Evolutionary conservation across 2,113 vertebrate genomes (phyloP).

Genomic region (Callipepla squamata): DNA sequence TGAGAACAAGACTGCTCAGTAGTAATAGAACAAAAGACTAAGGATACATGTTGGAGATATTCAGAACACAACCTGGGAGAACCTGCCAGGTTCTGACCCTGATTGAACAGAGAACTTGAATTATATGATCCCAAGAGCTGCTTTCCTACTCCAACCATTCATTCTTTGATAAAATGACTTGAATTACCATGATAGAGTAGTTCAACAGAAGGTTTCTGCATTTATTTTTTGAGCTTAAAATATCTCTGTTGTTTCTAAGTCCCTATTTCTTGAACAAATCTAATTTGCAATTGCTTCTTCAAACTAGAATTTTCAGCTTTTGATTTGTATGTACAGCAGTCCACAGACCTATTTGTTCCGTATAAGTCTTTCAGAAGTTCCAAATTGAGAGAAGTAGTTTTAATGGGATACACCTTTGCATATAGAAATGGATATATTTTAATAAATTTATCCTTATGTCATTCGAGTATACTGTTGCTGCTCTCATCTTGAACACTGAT

Average conservation of each 20-base stretch:
- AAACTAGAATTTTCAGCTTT: background rate
- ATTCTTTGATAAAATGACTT: background rate
- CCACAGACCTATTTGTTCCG: background rate
- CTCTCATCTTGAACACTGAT: slow-evolving; percentile 1
- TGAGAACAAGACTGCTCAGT: background rate
- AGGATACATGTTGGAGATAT: background rate
- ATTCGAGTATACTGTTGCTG: slow-evolving; percentile 1
- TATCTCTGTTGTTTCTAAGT: background rate
- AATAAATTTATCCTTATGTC: background rate
- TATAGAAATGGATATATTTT: background rate
- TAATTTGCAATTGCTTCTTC: background rate
- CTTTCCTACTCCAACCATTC: background rate
- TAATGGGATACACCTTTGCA: background rate
- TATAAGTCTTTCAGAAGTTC: background rate
- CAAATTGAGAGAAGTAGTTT: background rate
- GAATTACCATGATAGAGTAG: background rate
- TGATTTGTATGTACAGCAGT: background rate
- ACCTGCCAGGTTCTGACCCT: background rate
- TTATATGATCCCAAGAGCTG: background rate
- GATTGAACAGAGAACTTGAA: background rate
- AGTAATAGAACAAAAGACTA: background rate
- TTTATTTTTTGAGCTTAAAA: background rate
- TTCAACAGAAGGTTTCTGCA: background rate
- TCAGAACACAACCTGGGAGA: background rate
- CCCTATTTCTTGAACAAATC: background rate